Conservation (phyloP, 2,888 invertebrate species). For the Diarsia brunnea region DNA sequence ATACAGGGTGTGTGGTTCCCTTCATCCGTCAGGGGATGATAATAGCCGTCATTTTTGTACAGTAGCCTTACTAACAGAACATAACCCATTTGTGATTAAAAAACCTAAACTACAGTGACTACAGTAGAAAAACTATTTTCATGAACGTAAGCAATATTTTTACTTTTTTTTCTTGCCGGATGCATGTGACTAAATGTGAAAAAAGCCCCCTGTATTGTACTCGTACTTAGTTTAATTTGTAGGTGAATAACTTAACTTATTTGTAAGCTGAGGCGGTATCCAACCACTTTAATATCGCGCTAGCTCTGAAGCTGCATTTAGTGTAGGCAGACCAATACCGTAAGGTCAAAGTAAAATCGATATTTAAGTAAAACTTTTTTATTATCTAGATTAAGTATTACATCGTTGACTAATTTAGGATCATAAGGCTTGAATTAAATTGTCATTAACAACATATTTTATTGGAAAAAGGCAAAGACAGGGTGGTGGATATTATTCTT, state of each 20-base stretch:
- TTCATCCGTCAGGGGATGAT: background rate
- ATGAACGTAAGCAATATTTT: background rate
- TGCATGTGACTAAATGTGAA: background rate
- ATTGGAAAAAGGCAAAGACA: background rate
- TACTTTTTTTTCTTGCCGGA: background rate
- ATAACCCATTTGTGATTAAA: background rate
- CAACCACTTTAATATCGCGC: constrained; percentile 17
- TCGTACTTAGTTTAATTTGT: constrained; percentile 9
- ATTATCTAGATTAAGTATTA: constrained; percentile 1
- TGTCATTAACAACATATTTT: background rate
- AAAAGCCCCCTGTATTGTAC: background rate
- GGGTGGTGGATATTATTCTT: background rate
- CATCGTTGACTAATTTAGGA: background rate
- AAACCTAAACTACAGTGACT: background rate
- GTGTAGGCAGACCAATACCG: background rate
- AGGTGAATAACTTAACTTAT: background rate
- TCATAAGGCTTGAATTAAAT: background rate
- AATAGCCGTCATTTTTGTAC: background rate
- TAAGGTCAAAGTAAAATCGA: constrained; percentile 9
- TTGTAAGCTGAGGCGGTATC: constrained; percentile 3
- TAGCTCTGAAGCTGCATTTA: constrained; percentile 10
- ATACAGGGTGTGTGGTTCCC: background rate
- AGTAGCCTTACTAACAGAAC: background rate
- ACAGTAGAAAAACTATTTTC: background rate
- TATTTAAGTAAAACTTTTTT: background rate